Percentiles rank a stretch among this genome's conserved stretches.
Evolutionary conservation across 1,140 invertebrate genomes (phyloP).

Genomic region (Meteorus sp.): DNA sequence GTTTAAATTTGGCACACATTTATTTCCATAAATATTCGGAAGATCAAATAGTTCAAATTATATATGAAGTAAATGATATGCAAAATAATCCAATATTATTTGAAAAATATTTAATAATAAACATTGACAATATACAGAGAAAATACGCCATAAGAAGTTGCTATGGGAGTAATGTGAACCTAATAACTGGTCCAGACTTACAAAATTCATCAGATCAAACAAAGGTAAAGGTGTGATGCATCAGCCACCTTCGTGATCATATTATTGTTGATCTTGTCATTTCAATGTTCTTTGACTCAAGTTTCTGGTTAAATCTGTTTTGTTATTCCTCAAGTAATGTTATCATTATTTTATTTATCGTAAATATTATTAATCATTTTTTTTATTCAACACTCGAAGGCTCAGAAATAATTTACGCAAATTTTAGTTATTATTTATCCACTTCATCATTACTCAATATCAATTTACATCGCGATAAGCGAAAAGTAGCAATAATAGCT

Average conservation of each 20-base stretch:
- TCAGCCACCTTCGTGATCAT: slow-evolving; percentile 41
- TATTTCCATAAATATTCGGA: no score
- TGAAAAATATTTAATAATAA: slow-evolving; percentile 61
- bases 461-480: slow-evolving; percentile 37
- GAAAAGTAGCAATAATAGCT: slow-evolving; percentile 34
- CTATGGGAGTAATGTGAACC: slow-evolving; percentile 57
- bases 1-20: no score
- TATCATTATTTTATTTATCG: slow-evolving; percentile 14
- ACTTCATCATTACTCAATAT: slow-evolving; percentile 23
- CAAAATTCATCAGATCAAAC: slow-evolving; percentile 57
- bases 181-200: slow-evolving; percentile 58
- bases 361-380: slow-evolving; percentile 24
- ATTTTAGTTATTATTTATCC: slow-evolving; percentile 6
- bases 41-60: no score
- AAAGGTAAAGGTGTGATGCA: slow-evolving; percentile 47
- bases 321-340: slow-evolving; percentile 4
- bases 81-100: slow-evolving; percentile 40
- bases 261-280: slow-evolving; percentile 21
- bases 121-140: slow-evolving; percentile 60
- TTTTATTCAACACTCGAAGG: slow-evolving; percentile 18
- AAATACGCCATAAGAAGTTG: slow-evolving; percentile 58
- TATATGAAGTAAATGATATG: slow-evolving; percentile 26
- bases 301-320: not conserved
- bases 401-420: slow-evolving; percentile 1
- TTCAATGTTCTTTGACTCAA: slow-evolving; percentile 5